Percentiles rank a stretch among this genome's conserved stretches.
Evolutionary conservation across 2,797 vertebrate species (phyloP).

Genomic region (Anableps anableps): DNA sequence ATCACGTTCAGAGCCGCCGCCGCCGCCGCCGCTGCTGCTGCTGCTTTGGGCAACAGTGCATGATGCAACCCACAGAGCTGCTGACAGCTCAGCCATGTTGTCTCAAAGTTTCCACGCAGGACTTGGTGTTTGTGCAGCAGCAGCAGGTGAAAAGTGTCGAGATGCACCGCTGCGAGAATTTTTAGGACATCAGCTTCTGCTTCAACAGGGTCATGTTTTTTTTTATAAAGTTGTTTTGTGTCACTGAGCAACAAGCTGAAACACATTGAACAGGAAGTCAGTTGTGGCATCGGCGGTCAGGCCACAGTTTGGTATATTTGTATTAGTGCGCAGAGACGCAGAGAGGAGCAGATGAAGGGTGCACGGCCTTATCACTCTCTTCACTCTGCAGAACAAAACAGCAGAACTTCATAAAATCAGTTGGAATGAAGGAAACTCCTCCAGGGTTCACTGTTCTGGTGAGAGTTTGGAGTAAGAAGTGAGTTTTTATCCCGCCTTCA

Average conservation of each 20-base stretch:
- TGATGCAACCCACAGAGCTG: conserved; percentile 58
- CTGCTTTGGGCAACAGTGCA: background rate
- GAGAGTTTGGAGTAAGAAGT: conserved; percentile 27
- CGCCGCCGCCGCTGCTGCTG: background rate
- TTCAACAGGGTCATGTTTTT: conserved; percentile 55
- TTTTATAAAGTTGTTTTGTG: conserved; percentile 57
- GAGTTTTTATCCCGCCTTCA: conserved; percentile 31
- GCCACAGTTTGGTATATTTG: conserved; percentile 78
- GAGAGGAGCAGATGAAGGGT: conserved; percentile 49
- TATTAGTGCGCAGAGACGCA: conserved; percentile 67
- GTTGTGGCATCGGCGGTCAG: conserved; percentile 82
- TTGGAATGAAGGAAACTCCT: too few relatives aligned
- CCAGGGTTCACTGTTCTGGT: conserved; percentile 9
- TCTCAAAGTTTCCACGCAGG: background rate
- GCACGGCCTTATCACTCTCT: conserved; percentile 26
- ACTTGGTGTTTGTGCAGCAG: background rate
- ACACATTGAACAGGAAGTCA: conserved; percentile 83
- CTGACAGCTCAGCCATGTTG: background rate
- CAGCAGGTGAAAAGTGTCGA: conserved; percentile 8
- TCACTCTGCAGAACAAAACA: conserved; percentile 5
- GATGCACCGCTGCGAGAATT: conserved; percentile 1
- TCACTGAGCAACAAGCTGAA: conserved; percentile 67
- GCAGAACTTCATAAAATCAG: background rate
- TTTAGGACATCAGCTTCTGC: conserved; percentile 14
- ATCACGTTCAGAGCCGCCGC: conserved; percentile 27